Evolutionary conservation across 2,888 invertebrate species (phyloP).

Genomic region (Agrotis clavis): DNA sequence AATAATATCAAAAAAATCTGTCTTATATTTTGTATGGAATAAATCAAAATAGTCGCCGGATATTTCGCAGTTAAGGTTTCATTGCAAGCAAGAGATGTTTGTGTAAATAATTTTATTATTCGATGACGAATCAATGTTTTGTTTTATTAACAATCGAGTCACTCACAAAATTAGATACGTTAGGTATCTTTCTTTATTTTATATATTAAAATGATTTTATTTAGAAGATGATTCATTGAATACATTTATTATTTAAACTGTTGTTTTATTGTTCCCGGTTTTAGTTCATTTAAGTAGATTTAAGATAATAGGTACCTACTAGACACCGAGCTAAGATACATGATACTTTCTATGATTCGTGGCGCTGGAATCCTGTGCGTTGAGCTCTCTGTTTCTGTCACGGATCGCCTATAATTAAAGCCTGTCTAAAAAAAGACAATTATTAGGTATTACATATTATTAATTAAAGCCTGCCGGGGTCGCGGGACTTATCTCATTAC

Average conservation of each 20-base stretch:
- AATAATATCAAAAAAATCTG: background rate
- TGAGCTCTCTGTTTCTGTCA: too few species aligned
- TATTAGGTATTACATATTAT: too few species aligned
- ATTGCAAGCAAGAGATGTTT: constrained; percentile 67
- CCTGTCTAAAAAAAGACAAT: too few species aligned
- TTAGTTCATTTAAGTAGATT: too few species aligned
- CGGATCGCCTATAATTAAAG: too few species aligned
- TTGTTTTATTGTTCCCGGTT: constrained; percentile 48
- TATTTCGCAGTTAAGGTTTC: constrained; percentile 51
- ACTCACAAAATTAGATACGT: constrained; percentile 73
- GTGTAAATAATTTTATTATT: constrained; percentile 68
- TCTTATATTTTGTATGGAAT: constrained; percentile 24
- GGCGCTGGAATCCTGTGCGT: too few species aligned
- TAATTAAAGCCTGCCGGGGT: too few species aligned
- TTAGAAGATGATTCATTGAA: constrained; percentile 82
- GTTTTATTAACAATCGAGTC: constrained; percentile 75
- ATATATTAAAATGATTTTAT: constrained; percentile 73
- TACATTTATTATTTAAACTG: constrained; percentile 81
- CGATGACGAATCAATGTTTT: constrained; percentile 67
- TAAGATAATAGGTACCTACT: background rate
- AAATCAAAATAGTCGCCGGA: constrained; percentile 37
- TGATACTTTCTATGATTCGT: too few species aligned
- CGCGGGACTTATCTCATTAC: too few species aligned
- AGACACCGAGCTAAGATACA: too few species aligned
- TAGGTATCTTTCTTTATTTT: constrained; percentile 73